Base-by-base conservation (phyloP, 2,888 invertebrate species). In the Sinotaia quadrata region DNA sequence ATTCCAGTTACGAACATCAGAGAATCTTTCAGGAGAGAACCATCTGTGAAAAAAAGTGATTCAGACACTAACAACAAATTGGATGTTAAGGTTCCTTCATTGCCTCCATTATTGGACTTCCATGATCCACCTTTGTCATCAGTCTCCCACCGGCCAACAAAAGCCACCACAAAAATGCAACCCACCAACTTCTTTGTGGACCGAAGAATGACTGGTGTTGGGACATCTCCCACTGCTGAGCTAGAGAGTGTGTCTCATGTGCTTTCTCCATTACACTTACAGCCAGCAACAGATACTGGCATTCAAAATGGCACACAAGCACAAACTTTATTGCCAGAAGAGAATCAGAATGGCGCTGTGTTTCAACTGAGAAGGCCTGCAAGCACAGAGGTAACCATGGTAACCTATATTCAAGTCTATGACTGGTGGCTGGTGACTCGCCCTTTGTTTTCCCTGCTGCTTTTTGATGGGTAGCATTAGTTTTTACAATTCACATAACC, bases 161-260 rank as follows among this genome's bases (percentile, higher is more conserved):
- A 37, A 33, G 47, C 51, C 18, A 31, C 57, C 4, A 31, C 29
- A 31, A 66, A 51, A 18, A 59, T 34, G 47, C 52, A 33, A 21
- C 61, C 56, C 24, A 68, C 56, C 4, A 57, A 56, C 24, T 68
- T 68, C 31, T 31, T 52, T 18, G 72, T 24, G 18, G 29, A 72
- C 44, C 34, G 56, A 12, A 49, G 68, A 31, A 60, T 52, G 12
- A 73, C 74, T n/a, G 76, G 75, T 21, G 72, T 77, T 24, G 76
- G 78, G 8, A 68, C 73, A n/a, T 73, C 74, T 0, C 76, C 76
- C 0, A 78, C 78, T 21, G 71, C 72, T 4, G 78, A 78, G 24
- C 29, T 75, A 44, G 76, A 76, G 51, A 52, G 60, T 2, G n/a
- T n/a, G n/a, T n/a, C n/a, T n/a, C n/a, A n/a, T n/a, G n/a, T n/a